Conservation (phyloP, 1,140 invertebrate genomes). For the Pachyrhynchus sulphureomaculatus region DNA sequence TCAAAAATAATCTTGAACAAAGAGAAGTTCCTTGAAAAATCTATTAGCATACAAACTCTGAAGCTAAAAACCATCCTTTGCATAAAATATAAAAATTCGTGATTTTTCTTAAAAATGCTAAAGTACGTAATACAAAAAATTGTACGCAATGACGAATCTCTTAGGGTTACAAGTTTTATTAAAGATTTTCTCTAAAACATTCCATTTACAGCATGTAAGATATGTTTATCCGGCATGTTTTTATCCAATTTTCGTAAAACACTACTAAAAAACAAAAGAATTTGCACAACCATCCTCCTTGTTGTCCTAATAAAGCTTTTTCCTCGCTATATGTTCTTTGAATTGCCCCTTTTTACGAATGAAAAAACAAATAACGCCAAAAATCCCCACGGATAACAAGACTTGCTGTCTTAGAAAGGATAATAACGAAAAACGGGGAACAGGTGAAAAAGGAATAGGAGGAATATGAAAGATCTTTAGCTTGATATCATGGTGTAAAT, state of each 20-base stretch:
- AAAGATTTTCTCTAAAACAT: no score
- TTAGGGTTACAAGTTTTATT: no score
- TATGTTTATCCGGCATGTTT: no score
- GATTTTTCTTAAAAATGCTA: no score
- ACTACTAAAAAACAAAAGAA: neutral
- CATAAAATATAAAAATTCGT: no score
- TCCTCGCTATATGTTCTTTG: neutral
- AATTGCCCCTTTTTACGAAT: conserved; percentile 16
- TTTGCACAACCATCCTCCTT: conserved; percentile 5
- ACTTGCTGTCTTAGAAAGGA: conserved; percentile 14
- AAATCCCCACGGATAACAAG: conserved; percentile 11
- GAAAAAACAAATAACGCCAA: conserved; percentile 10
- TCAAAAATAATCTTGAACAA: no score
- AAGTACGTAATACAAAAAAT: no score
- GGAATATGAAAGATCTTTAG: conserved; percentile 4
- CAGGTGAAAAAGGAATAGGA: conserved; percentile 7
- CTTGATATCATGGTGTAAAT: neutral
- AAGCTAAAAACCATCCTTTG: no score
- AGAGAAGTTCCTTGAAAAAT: no score
- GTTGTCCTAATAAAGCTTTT: conserved; percentile 14
- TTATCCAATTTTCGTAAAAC: conserved; percentile 8
- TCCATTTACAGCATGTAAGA: no score
- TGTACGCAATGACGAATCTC: no score
- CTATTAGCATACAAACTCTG: no score
- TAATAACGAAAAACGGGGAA: conserved; percentile 17